A percentile compares a stretch with the other conserved stretches of the same genome.
These are phyloP conservation scores for Prenolepis imparis DNA, from an alignment of 2,888 invertebrate genomes.

Conservation along the genomic window DNA sequence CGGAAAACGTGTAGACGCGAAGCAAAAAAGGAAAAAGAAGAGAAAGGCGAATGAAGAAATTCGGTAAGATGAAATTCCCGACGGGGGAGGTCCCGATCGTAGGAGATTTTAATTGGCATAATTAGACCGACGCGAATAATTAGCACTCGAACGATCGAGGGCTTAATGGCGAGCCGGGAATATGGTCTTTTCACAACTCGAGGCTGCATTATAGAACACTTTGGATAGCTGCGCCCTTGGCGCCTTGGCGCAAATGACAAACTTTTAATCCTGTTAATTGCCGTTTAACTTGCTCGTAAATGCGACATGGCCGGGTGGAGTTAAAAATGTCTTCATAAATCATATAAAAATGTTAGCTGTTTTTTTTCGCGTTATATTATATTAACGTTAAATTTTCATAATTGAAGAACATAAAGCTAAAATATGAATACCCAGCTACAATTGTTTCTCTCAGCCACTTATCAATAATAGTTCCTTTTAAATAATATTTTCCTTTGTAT, in stretches of 20 bases:
- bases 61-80: slow-evolving; percentile 65
- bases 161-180: slow-evolving; percentile 68
- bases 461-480: not conserved
- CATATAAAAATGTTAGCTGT: slow-evolving; percentile 15
- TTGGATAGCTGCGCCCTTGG: slow-evolving; percentile 66
- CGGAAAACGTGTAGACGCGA: slow-evolving; percentile 12
- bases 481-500: not conserved
- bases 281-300: slow-evolving; percentile 47
- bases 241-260: slow-evolving; percentile 63
- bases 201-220: slow-evolving; percentile 54
- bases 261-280: slow-evolving; percentile 65
- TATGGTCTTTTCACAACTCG: slow-evolving; percentile 69
- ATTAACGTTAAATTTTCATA: not conserved
- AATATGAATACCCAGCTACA: not conserved
- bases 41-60: slow-evolving; percentile 43
- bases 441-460: not conserved
- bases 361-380: not conserved
- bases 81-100: slow-evolving; percentile 50
- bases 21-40: not conserved
- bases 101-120: slow-evolving; percentile 76
- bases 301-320: slow-evolving; percentile 11
- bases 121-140: slow-evolving; percentile 75
- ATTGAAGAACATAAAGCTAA: not conserved
- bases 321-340: slow-evolving; percentile 31
- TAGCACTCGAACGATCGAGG: slow-evolving; percentile 75